Evolutionary conservation across 2,888 invertebrate species (phyloP).

Genomic region (Germaria angustata): DNA sequence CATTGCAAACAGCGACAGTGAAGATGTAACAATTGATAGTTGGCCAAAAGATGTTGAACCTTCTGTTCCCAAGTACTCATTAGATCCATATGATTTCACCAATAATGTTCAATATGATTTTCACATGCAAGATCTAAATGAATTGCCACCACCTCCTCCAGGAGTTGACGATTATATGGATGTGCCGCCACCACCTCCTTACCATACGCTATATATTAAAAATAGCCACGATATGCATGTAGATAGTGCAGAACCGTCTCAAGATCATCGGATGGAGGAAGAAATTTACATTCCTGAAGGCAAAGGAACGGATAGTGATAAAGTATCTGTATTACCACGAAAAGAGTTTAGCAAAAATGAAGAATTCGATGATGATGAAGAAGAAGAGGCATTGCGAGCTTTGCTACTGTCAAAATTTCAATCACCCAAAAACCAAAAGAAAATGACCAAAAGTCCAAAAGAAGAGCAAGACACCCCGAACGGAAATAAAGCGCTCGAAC

Average conservation of each 20-base stretch:
- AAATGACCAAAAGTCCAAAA: constrained; percentile 12
- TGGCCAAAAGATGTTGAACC: constrained; percentile 26
- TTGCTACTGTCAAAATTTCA: constrained; percentile 74
- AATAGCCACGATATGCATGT: constrained; percentile 52
- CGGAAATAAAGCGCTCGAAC: neutral
- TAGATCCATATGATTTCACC: neutral
- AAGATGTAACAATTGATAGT: constrained; percentile 66
- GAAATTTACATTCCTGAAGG: neutral
- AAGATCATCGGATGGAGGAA: neutral
- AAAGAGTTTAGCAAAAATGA: constrained; percentile 66
- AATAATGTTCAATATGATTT: constrained; percentile 34
- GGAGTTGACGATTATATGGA: constrained; percentile 60
- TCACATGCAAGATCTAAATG: constrained; percentile 22
- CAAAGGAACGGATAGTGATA: neutral
- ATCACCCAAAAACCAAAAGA: constrained; percentile 67
- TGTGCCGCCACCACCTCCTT: constrained; percentile 25
- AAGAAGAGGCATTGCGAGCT: constrained; percentile 76
- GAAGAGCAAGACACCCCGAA: neutral
- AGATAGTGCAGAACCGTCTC: constrained; percentile 39
- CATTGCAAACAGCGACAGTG: constrained; percentile 77
- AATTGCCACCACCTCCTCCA: constrained; percentile 59
- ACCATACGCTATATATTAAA: neutral
- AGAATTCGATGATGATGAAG: constrained; percentile 73
- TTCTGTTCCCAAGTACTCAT: neutral
- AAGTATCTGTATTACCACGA: neutral